Percentiles rank a stretch among this genome's conserved stretches.
Evolutionary conservation across 2,797 vertebrate species (phyloP).

Genomic region (Rousettus madagascariensis): DNA sequence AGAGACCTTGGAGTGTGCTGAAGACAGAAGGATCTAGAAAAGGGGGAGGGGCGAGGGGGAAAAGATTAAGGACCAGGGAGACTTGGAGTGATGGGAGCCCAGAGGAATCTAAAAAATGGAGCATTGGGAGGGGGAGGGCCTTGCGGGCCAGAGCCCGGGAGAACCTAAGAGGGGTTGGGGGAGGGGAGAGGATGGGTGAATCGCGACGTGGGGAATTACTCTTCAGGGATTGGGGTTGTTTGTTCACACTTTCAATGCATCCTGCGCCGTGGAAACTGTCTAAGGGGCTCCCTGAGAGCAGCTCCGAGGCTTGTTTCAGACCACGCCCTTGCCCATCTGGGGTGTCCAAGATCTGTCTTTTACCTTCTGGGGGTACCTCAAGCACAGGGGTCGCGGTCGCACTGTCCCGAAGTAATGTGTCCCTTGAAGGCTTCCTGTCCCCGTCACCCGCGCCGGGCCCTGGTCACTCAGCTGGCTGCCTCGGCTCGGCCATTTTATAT

Average conservation of each 20-base stretch:
- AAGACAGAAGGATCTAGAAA: neutral
- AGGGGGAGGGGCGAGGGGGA: too few species aligned
- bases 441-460: too few species aligned
- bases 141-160: neutral
- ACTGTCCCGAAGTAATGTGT: neutral
- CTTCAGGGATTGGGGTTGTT: neutral
- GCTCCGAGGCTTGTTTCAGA: neutral
- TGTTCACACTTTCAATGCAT: neutral
- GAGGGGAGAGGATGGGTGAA: neutral
- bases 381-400: neutral
- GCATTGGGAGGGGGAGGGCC: too few species aligned
- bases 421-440: neutral
- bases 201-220: neutral
- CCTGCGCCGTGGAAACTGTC: accelerated
- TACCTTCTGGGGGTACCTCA: neutral
- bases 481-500: too few species aligned
- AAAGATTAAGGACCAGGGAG: neutral
- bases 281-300: neutral
- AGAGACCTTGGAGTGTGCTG: slow-evolving; percentile 81
- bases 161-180: too few species aligned
- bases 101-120: neutral
- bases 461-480: too few species aligned
- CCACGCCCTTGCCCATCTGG: too few species aligned
- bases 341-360: too few species aligned
- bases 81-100: neutral